Base-by-base conservation (phyloP, 2,797 vertebrate species). In the Sebastes elongatus region DNA sequence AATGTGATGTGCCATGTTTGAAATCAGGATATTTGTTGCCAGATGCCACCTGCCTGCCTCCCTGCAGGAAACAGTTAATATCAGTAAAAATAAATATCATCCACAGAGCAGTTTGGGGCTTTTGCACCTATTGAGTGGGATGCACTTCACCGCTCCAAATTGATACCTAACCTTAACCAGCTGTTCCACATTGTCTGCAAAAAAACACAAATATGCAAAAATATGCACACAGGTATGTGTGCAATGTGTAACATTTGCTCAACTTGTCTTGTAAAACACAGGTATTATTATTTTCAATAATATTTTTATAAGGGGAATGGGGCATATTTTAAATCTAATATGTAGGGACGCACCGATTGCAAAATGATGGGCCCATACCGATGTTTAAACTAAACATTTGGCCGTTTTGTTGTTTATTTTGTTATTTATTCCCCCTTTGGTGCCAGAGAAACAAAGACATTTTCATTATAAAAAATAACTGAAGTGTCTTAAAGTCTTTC, bases 201-300 rank as follows among this genome's bases (percentile, higher is more conserved):
- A 42, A 35, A 67, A 42, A 64, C 46, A 32, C 67, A 90, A 88
- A 85, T 73, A 92, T 91, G 80, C 85, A 81, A 86, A 90, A 83
- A 75, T 76, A 89, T 88, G 76, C 78, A 71, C 35, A 49, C 72
- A 42, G 72, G 46, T 77, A 82, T 65, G 38, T 76, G 38, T 76
- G 5, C 35, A 38, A 38, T 38, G 35, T 38, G 35, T 38, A 77
- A 81, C 13, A 76, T 49, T 72, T 16, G 33, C 8, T 35, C 20
- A 68, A 65, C 10, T 25, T 53, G n/a, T 30, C 4, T 56, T 57
- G 18, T 22, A 13, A 22, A n/a, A 32, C 33, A 10, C 30, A 63
- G 5, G 30, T 49, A 57, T 22, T 42, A 42, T 66, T n/a, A 27
- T 76, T 81, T 86, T 32, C 55, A 69, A 78, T 32, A 22, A 61